Evolutionary conservation across 1,140 invertebrate genomes (phyloP), one percentile per base, ranked within the genome.

Genomic region (Ladona fulva): DNA sequence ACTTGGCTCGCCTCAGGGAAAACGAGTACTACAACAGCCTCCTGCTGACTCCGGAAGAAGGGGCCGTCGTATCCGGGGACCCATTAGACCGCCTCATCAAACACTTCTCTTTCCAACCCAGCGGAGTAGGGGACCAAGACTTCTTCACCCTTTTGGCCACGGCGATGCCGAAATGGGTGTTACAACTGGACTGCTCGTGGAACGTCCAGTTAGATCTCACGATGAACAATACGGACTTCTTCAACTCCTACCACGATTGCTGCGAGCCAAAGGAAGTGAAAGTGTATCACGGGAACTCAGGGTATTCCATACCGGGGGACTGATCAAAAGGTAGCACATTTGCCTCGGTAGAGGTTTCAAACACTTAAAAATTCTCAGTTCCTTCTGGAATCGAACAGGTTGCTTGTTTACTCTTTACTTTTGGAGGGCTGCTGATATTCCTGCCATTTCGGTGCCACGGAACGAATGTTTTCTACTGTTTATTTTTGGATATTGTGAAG

Each of bases 81-180:
- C 14, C 52, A 5, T 22, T 66, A 5, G n/a, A 16, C 14, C 0
- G 25, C 19, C 73, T 79, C 24, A 42, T 52, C 19, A 66, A 77
- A 16, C 42, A 59, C 24, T 79, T 59, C 76, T 25, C 44, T 19
- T 79, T 79, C 76, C 52, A 29, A n/a, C 78, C 42, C 7, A 29
- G 42, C 14, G 52, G 52, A 16, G 24, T 80, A 44, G 79, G 77
- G 25, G 77, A 80, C 75, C 79, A 80, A 74, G 79, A 80, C 59
- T 80, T 78, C 75, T 78, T 80, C 42, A 80, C 79, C 0, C 78
- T 80, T 16, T 8, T 80, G n/a, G 75, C 66, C 10, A 75, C 75
- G 25, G 77, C 75, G 10, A 73, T 76, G 22, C 79, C 79, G 0
- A 74, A 80, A 10, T 74, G 37, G 79, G 75, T 80, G 7, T 76